phyloP scores from a whole-genome alignment of 1,140 invertebrate species.

The Trichogramma pretiosum region DNA sequence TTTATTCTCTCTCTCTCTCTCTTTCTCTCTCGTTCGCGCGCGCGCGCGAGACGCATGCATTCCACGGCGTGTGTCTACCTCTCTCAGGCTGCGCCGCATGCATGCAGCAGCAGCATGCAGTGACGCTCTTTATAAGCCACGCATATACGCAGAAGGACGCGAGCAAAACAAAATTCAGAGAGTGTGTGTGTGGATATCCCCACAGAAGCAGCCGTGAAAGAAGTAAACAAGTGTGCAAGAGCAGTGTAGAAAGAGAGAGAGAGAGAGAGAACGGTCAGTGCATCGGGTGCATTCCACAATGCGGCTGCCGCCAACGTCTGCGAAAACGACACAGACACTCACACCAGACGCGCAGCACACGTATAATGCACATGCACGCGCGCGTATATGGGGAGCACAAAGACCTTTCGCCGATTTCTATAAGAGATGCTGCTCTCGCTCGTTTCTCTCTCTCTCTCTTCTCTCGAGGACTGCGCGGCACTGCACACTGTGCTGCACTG shows the following conservation, averaged over 20 bases:
- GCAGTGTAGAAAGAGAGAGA: slow-evolving; percentile 22
- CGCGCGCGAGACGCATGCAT: too few species aligned
- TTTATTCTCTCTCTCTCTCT: too few species aligned
- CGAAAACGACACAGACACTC: too few species aligned
- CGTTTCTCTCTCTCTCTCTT: neutral
- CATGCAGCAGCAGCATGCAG: slow-evolving; percentile 4
- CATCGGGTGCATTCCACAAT: slow-evolving; percentile 39
- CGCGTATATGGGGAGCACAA: too few species aligned
- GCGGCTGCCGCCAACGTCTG: slow-evolving; percentile 30
- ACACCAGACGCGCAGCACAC: too few species aligned
- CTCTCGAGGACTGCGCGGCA: neutral
- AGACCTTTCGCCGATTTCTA: slow-evolving; percentile 9
- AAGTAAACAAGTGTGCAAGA: slow-evolving; percentile 36
- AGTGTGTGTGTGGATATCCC: too few species aligned
- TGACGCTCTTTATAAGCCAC: too few species aligned
- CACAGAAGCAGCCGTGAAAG: too few species aligned
- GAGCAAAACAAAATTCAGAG: slow-evolving; percentile 18
- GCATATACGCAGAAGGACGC: slow-evolving; percentile 19
- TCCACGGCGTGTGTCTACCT: neutral
- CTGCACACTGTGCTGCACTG: too few species aligned
- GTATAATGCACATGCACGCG: too few species aligned
- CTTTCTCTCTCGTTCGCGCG: too few species aligned
- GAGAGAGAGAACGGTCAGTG: slow-evolving; percentile 28
- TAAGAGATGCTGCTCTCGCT: neutral
- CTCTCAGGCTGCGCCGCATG: neutral